phyloP scores from a whole-genome alignment of 1,140 invertebrate species.

The Mylabris phalerata region DNA sequence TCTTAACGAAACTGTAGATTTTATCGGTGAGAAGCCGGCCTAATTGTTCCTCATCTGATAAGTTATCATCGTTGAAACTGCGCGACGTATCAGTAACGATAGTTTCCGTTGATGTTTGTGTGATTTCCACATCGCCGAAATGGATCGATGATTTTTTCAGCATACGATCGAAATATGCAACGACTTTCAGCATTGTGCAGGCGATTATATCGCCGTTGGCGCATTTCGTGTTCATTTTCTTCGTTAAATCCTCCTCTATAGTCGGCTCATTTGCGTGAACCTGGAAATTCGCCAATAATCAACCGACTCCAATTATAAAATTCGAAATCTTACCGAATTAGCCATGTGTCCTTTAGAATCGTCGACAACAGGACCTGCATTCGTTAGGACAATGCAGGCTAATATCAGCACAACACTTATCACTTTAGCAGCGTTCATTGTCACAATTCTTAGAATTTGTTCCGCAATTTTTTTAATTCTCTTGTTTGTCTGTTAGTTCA shows the following conservation, averaged over 20 bases:
- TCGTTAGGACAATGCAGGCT: conserved; percentile 23
- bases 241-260: conserved; percentile 60
- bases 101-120: conserved; percentile 45
- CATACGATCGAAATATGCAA: conserved; percentile 72
- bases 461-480: conserved; percentile 6
- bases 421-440: conserved; percentile 37
- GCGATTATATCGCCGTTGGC: conserved; percentile 65
- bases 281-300: conserved; percentile 18
- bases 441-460: conserved; percentile 5
- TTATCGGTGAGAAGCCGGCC: conserved; percentile 64
- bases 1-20: conserved; percentile 64
- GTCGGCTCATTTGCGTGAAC: conserved; percentile 35
- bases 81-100: conserved; percentile 31
- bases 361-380: conserved; percentile 38
- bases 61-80: conserved; percentile 37
- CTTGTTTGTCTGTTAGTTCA: conserved; percentile 19
- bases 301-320: neutral
- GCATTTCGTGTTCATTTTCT: conserved; percentile 69
- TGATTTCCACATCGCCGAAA: conserved; percentile 68
- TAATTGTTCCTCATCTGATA: conserved; percentile 61
- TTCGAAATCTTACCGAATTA: conserved; percentile 35
- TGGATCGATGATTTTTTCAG: conserved; percentile 71
- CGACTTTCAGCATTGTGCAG: conserved; percentile 71
- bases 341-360: conserved; percentile 32
- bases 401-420: conserved; percentile 36